A percentile compares a stretch with the other conserved stretches of the same genome.
These are phyloP conservation scores for Ophioninae sp. DNA, from an alignment of 2,888 invertebrate genomes.

Conservation along the genomic window DNA sequence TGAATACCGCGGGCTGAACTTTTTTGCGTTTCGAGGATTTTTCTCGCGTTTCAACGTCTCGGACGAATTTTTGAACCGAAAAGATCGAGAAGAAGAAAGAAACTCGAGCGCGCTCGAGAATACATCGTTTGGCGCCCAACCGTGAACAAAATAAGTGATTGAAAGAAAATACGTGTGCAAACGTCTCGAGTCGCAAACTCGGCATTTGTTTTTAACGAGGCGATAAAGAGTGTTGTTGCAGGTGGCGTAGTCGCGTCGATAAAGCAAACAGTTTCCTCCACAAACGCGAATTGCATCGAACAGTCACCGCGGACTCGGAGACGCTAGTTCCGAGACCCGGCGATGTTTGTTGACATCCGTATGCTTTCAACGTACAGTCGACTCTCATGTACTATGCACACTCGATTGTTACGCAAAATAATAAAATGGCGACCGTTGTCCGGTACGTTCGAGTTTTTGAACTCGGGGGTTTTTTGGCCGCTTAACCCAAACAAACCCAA, in stretches of 20 bases:
- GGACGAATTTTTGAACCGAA: neutral
- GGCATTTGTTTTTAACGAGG: neutral
- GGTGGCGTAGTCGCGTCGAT: neutral
- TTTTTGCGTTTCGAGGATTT: neutral
- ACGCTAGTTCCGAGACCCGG: neutral
- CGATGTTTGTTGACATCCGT: too few species aligned
- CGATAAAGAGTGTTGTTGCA: neutral
- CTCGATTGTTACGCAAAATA: too few species aligned
- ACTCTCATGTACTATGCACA: too few species aligned
- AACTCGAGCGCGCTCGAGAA: neutral
- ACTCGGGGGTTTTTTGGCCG: too few species aligned
- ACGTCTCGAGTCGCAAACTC: neutral
- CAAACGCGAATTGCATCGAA: neutral
- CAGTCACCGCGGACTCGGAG: neutral
- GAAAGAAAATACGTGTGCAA: neutral
- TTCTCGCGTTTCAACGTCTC: neutral
- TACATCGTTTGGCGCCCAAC: neutral
- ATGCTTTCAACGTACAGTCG: neutral
- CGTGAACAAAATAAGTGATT: neutral
- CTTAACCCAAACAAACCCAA: too few species aligned
- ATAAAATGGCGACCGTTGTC: too few species aligned
- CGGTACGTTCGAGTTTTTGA: too few species aligned
- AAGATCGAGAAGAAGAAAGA: too few species aligned
- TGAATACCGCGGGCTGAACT: too few species aligned
- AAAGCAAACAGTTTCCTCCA: neutral